phyloP scores from a whole-genome alignment of 1,140 invertebrate species.

The Gonatopus flavifemur region DNA sequence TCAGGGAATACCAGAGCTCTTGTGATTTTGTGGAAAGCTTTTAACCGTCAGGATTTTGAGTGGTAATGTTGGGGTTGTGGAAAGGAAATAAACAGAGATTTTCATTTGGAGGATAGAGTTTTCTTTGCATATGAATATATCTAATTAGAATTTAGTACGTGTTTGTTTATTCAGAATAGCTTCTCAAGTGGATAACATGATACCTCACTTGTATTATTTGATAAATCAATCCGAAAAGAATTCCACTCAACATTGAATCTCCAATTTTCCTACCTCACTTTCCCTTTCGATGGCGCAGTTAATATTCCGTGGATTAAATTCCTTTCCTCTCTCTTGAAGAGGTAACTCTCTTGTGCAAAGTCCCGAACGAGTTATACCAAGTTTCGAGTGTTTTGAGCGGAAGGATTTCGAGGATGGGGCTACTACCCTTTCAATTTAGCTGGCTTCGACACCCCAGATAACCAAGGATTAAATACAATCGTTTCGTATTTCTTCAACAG shows the following conservation, averaged over 20 bases:
- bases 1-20: constrained; percentile 9
- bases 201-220: not conserved
- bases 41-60: constrained; percentile 19
- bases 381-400: constrained; percentile 33
- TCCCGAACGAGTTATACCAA: constrained; percentile 9
- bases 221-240: not conserved
- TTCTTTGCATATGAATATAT: no score
- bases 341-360: not conserved
- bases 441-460: constrained; percentile 21
- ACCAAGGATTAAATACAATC: constrained; percentile 16
- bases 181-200: not conserved
- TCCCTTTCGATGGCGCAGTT: constrained; percentile 5
- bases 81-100: no score
- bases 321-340: not conserved
- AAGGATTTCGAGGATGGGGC: constrained; percentile 33
- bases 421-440: constrained; percentile 26
- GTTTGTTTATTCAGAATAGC: no score
- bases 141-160: no score
- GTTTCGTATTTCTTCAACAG: constrained; percentile 12
- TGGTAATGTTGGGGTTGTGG: constrained; percentile 4
- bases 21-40: constrained; percentile 23
- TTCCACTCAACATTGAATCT: not conserved
- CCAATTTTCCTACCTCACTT: not conserved
- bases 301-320: constrained; percentile 19
- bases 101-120: no score